These are phyloP conservation scores for Cyprinodon tularosa DNA, from an alignment of 2,113 vertebrate genomes.

Conservation along the genomic window DNA sequence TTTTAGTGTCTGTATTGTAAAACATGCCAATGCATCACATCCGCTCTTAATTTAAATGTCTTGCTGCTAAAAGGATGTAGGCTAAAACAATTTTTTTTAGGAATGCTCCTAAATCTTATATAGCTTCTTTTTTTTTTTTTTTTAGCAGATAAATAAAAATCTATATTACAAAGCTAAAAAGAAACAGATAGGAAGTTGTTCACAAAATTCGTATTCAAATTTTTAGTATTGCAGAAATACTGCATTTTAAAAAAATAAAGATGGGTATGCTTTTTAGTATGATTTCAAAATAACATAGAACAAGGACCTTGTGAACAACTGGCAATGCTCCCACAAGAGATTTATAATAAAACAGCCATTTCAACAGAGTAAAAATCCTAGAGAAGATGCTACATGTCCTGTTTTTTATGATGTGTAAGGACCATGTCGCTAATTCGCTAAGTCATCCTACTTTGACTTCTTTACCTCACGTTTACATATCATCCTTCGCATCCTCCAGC, in stretches of 20 bases:
- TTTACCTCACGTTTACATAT: constrained; percentile 29
- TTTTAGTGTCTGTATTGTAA: not conserved
- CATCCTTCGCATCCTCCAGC: constrained; percentile 13
- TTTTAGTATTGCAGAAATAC: not conserved
- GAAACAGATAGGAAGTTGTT: not conserved
- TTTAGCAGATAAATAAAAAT: not conserved
- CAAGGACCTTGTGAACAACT: constrained; percentile 14
- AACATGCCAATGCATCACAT: not conserved
- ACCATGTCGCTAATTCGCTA: not conserved
- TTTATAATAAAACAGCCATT: not conserved
- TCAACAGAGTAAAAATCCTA: not conserved
- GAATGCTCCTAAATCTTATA: not conserved
- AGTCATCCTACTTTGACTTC: constrained; percentile 34
- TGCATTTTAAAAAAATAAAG: not conserved
- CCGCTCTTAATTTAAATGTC: not conserved
- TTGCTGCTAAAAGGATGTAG: not conserved
- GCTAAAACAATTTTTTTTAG: not conserved
- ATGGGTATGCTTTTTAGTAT: not conserved
- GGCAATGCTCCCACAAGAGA: not conserved
- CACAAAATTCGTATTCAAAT: not conserved
- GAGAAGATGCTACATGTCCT: not conserved
- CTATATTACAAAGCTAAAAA: not conserved
- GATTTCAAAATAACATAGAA: not conserved
- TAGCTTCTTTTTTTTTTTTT: no score
- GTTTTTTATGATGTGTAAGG: not conserved